phyloP scores from a whole-genome alignment of 2,797 vertebrate species.

The Siniperca scherzeri region DNA sequence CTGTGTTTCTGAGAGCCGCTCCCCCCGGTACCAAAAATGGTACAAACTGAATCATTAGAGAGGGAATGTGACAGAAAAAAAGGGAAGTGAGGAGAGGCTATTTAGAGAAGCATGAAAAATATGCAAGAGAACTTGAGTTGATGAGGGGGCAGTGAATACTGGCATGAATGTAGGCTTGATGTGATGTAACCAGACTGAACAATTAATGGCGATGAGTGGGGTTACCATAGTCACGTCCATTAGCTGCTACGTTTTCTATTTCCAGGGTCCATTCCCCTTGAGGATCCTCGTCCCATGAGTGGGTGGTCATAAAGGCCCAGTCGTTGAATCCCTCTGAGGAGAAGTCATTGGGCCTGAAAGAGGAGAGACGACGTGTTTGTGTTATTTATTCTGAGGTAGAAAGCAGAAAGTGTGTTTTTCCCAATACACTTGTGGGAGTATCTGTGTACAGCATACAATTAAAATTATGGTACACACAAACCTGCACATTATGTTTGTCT shows the following conservation, averaged over 20 bases:
- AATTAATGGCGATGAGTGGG: conserved; percentile 36
- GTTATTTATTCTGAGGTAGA: neutral
- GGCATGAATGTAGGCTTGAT: conserved; percentile 28
- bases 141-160: conserved; percentile 33
- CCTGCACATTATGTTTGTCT: conserved; percentile 13
- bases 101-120: conserved; percentile 48
- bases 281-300: conserved; percentile 96
- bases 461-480: conserved; percentile 24
- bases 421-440: conserved; percentile 9
- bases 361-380: neutral
- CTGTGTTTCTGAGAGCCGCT: conserved; percentile 26
- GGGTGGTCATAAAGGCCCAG: conserved; percentile 98
- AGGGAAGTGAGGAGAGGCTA: conserved; percentile 31
- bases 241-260: conserved; percentile 88
- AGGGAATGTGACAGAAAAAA: conserved; percentile 4
- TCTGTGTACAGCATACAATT: conserved; percentile 16
- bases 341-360: conserved; percentile 91
- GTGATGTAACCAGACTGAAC: conserved; percentile 34
- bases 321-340: conserved; percentile 95
- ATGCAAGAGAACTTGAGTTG: conserved; percentile 18
- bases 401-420: conserved; percentile 17
- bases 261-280: conserved; percentile 94
- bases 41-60: conserved; percentile 33
- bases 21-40: conserved; percentile 6
- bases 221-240: conserved; percentile 85